Conservation (phyloP, 2,113 vertebrate species). For the cat (Felis catus) region F.catus_Fca126_mat1.0 CM031418.1:83661001-83661500, state of each 20-base stretch:
- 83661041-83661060: background rate
- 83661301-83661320: background rate
- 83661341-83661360: background rate
- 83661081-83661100: slow-evolving; percentile 20
- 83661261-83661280: background rate
- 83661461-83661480: slow-evolving; percentile 14
- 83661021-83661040: background rate
- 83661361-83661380: background rate
- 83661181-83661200: background rate
- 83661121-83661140: slow-evolving; percentile 36
- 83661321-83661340: background rate
- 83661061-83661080: background rate
- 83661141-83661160: slow-evolving; percentile 18
- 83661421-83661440: background rate
- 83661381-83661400: background rate
- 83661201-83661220: background rate
- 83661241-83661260: background rate
- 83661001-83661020: background rate
- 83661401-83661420: background rate
- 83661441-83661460: background rate
- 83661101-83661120: background rate
- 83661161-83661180: background rate
- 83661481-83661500: slow-evolving; percentile 36
- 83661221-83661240: background rate
- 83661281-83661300: background rate